phyloP scores from a whole-genome alignment of 30 jellyfish, hydroid and myxozoan species.

The Aurelia sp. region DNA sequence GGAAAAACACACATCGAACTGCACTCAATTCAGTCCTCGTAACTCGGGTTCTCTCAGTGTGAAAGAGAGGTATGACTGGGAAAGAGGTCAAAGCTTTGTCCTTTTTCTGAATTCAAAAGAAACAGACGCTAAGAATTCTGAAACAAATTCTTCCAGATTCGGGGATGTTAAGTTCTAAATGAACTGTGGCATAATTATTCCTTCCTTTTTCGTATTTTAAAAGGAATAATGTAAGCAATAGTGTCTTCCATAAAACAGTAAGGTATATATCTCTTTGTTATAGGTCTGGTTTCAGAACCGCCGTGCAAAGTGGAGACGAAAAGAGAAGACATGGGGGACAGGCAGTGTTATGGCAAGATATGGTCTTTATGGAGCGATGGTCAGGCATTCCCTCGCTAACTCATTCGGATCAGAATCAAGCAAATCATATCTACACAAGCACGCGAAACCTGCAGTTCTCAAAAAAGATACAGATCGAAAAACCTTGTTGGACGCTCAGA shows the following conservation, averaged over 20 bases:
- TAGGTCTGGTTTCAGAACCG: constrained; percentile 99
- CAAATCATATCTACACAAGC: constrained; percentile 30
- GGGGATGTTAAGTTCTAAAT: no score
- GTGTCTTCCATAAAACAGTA: not conserved
- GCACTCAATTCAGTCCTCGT: no score
- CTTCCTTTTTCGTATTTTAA: no score
- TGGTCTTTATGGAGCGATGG: constrained; percentile 98
- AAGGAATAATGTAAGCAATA: no score
- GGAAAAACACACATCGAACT: no score
- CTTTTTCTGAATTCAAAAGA: no score
- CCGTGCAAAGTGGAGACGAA: constrained; percentile 98
- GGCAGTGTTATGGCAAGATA: constrained; percentile 97
- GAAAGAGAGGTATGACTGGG: no score
- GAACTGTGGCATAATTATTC: no score
- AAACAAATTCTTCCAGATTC: no score
- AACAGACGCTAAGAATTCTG: no score
- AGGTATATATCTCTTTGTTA: not conserved
- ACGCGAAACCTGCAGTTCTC: constrained; percentile 18
- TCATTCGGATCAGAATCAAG: constrained; percentile 45
- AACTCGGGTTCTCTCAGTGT: no score
- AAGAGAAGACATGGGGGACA: constrained; percentile 98
- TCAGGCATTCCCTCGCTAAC: constrained; percentile 84
- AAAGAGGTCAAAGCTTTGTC: no score
- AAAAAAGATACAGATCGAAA: not conserved
- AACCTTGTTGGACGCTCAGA: not conserved